A percentile compares a stretch with the other conserved stretches of the same genome.
phyloP scores from a whole-genome alignment of 1,140 invertebrate species.

The Drosophila cardini region DNA sequence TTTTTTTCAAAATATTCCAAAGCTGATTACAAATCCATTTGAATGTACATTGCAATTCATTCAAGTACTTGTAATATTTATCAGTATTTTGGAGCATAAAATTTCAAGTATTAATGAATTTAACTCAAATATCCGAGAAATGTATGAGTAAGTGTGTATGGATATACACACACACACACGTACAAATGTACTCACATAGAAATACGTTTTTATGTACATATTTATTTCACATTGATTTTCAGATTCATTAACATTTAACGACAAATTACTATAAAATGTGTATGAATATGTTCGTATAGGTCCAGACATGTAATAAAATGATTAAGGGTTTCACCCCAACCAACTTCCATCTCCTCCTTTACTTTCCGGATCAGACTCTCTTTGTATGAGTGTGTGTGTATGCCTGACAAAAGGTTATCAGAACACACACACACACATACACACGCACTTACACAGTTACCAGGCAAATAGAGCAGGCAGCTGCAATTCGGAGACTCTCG shows the following conservation, averaged over 20 bases:
- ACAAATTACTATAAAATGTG: background rate
- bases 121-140: too few species aligned
- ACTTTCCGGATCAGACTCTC: background rate
- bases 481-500: conserved; percentile 60
- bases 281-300: background rate
- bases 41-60: too few species aligned
- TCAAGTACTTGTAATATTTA: too few species aligned
- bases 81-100: too few species aligned
- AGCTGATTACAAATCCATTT: too few species aligned
- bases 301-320: conserved; percentile 44
- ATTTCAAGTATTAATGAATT: too few species aligned
- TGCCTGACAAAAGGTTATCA: conserved; percentile 63
- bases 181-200: too few species aligned
- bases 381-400: conserved; percentile 16
- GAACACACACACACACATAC: conserved; percentile 25
- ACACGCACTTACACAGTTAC: conserved; percentile 16
- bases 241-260: background rate
- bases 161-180: too few species aligned
- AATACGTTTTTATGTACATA: background rate
- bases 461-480: conserved; percentile 49
- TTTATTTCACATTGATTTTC: background rate
- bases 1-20: too few species aligned
- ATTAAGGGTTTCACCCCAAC: conserved; percentile 40
- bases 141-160: too few species aligned
- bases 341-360: background rate